These are phyloP conservation scores for Lycodopsis pacificus DNA, from an alignment of 2,797 vertebrate species.

Conservation along the genomic window DNA sequence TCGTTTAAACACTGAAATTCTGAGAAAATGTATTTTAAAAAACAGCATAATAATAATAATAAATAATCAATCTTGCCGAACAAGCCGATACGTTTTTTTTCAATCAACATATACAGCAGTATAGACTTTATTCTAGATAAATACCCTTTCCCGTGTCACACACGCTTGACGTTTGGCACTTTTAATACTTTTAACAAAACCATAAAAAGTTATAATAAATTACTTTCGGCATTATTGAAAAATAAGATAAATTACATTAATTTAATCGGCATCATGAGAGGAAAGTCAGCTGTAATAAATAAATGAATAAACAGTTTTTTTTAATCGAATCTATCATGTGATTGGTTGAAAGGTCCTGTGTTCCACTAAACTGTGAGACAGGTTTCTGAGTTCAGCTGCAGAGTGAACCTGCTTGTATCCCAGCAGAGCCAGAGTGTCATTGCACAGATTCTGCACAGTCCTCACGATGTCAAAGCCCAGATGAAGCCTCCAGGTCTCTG, in stretches of 20 bases:
- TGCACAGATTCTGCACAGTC: slow-evolving; percentile 84
- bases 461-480: slow-evolving; percentile 83
- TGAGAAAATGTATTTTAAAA: slow-evolving; percentile 4
- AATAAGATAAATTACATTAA: slow-evolving; percentile 53
- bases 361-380: slow-evolving; percentile 83
- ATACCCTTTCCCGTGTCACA: slow-evolving; percentile 9
- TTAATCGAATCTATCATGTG: slow-evolving; percentile 39
- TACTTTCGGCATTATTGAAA: slow-evolving; percentile 30
- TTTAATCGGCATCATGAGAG: slow-evolving; percentile 22
- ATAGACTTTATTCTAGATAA: slow-evolving; percentile 16
- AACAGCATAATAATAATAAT: background rate
- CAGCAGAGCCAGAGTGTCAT: slow-evolving; percentile 82
- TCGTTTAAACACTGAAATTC: slow-evolving; percentile 10
- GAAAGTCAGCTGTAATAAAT: slow-evolving; percentile 36
- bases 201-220: slow-evolving; percentile 26
- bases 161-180: slow-evolving; percentile 43
- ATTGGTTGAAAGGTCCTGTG: slow-evolving; percentile 72
- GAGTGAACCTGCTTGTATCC: slow-evolving; percentile 85
- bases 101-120: slow-evolving; percentile 21
- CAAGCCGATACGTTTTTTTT: slow-evolving; percentile 7
- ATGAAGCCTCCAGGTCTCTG: slow-evolving; percentile 84
- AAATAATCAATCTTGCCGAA: background rate
- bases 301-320: slow-evolving; percentile 16
- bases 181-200: slow-evolving; percentile 48
- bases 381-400: slow-evolving; percentile 80